Percentiles rank a stretch among this genome's conserved stretches.
Evolutionary conservation across 2,113 vertebrate genomes (phyloP).

Genomic region (Poeciliopsis turrubarensis): DNA sequence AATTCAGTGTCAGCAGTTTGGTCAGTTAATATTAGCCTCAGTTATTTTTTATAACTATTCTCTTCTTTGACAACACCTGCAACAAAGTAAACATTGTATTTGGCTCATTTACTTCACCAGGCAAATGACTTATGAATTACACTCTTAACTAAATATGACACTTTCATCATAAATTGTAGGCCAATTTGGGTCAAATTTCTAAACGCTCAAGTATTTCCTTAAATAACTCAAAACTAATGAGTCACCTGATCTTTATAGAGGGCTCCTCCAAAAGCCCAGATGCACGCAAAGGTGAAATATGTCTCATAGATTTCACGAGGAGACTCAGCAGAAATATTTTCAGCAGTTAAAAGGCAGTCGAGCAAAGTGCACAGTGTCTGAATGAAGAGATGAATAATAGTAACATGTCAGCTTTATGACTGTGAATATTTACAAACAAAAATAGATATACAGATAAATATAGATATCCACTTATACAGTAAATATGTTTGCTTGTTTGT

Average conservation of each 20-base stretch:
- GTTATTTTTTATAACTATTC: no score
- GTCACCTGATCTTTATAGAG: constrained; percentile 81
- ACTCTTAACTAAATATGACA: background rate
- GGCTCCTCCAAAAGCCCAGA: constrained; percentile 84
- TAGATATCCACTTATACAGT: no score
- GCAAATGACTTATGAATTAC: no score
- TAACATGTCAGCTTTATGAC: constrained; percentile 15
- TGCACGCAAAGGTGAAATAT: constrained; percentile 84
- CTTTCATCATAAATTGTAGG: background rate
- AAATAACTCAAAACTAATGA: constrained; percentile 4
- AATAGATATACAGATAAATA: background rate
- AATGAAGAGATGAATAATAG: constrained; percentile 10
- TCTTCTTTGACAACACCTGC: no score
- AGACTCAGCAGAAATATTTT: constrained; percentile 83
- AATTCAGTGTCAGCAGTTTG: no score
- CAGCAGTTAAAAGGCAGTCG: constrained; percentile 81
- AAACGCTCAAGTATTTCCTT: background rate
- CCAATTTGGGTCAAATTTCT: background rate
- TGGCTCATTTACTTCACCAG: no score
- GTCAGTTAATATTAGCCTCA: no score
- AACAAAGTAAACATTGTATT: no score
- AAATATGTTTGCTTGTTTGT: background rate
- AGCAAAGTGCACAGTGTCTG: constrained; percentile 82
- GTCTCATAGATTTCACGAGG: constrained; percentile 81
- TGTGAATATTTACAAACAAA: background rate